A percentile compares a stretch with the other conserved stretches of the same genome.
Evolutionary conservation across 2,888 invertebrate genomes (phyloP).

Genomic region (Actias luna): DNA sequence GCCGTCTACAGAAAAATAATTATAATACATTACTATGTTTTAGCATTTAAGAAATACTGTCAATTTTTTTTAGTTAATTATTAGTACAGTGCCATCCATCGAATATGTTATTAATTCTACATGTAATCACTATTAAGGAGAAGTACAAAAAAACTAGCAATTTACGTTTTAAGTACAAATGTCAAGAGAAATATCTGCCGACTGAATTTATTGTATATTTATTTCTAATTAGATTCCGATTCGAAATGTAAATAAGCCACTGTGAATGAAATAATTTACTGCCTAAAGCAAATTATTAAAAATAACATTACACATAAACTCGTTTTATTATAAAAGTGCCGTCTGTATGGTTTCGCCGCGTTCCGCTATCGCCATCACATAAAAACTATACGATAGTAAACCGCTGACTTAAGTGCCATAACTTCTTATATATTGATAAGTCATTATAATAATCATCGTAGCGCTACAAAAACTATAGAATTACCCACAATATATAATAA

Average conservation of each 20-base stretch:
- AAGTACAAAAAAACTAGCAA: conserved; percentile 7
- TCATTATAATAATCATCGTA: conserved; percentile 10
- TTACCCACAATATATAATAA: not conserved
- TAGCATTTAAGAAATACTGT: not conserved
- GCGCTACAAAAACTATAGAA: conserved; percentile 22
- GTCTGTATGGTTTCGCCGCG: conserved; percentile 9
- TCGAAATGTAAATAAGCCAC: conserved; percentile 19
- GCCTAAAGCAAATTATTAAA: conserved; percentile 14
- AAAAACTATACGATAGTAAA: conserved; percentile 9
- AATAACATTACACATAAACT: conserved; percentile 11
- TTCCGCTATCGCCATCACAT: conserved; percentile 5
- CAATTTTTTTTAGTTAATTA: not conserved
- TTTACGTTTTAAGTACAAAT: conserved; percentile 15
- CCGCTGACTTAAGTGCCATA: conserved; percentile 8
- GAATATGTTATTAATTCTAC: not conserved
- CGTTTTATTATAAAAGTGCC: conserved; percentile 12
- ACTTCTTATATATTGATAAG: conserved; percentile 11
- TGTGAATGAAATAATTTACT: conserved; percentile 13
- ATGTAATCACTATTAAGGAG: conserved; percentile 9
- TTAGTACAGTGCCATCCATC: not conserved
- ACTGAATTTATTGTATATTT: not conserved
- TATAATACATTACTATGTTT: not conserved
- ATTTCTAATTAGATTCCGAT: conserved; percentile 15
- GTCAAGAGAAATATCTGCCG: conserved; percentile 9
- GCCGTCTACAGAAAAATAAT: not conserved